Evolutionary conservation across 2,113 vertebrate genomes (phyloP).

Genomic region (Microtus ochrogaster): DNA sequence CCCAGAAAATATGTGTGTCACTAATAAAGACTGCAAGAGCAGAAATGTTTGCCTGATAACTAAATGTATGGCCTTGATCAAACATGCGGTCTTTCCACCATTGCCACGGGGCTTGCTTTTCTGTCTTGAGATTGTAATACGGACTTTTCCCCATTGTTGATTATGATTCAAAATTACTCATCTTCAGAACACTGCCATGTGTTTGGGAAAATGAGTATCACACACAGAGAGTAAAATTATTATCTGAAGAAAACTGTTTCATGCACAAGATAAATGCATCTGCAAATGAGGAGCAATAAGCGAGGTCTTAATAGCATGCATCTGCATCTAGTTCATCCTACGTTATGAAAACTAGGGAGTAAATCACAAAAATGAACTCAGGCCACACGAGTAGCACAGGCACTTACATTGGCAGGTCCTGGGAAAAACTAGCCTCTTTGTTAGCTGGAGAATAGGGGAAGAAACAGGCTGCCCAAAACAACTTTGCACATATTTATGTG

Average conservation of each 20-base stretch:
- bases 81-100: neutral
- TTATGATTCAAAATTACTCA: slow-evolving; percentile 26
- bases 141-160: slow-evolving; percentile 1
- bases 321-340: slow-evolving; percentile 58
- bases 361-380: slow-evolving; percentile 60
- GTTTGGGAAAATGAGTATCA: slow-evolving; percentile 61
- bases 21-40: neutral
- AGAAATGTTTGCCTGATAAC: neutral
- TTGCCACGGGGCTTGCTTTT: neutral
- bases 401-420: slow-evolving; percentile 43
- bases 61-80: neutral
- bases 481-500: slow-evolving; percentile 10
- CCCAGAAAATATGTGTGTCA: slow-evolving; percentile 27
- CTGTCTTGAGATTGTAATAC: slow-evolving; percentile 26
- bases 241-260: slow-evolving; percentile 42
- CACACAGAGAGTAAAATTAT: slow-evolving; percentile 64
- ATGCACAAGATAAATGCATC: slow-evolving; percentile 56
- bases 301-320: slow-evolving; percentile 48
- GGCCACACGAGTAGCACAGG: slow-evolving; percentile 24
- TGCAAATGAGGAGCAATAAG: slow-evolving; percentile 65
- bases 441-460: neutral
- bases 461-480: slow-evolving; percentile 20
- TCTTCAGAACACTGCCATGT: neutral
- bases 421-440: slow-evolving; percentile 44
- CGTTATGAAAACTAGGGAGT: slow-evolving; percentile 56